Conservation (phyloP, 2,113 vertebrate species). For the Empidonax alnorum region DNA sequence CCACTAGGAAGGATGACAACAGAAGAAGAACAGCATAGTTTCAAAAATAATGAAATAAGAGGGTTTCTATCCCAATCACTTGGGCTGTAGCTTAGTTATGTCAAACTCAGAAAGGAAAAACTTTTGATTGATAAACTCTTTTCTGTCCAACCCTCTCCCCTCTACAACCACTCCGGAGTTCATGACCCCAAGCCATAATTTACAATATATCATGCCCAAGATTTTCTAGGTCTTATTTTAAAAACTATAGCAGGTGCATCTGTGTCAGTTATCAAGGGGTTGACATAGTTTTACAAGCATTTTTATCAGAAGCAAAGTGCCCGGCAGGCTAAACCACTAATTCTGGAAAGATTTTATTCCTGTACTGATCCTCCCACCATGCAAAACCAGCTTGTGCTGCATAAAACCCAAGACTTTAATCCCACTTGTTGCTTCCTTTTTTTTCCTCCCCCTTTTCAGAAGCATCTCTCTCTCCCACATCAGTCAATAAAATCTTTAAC, state of each 20-base stretch:
- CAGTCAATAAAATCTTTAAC: constrained; percentile 83
- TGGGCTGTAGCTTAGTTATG: constrained; percentile 81
- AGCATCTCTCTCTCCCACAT: constrained; percentile 80
- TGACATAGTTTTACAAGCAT: constrained; percentile 81
- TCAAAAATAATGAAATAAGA: constrained; percentile 78
- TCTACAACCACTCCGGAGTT: constrained; percentile 66
- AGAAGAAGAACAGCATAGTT: constrained; percentile 8
- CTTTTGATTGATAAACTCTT: constrained; percentile 76
- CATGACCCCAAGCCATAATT: constrained; percentile 88
- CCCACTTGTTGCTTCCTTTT: constrained; percentile 88
- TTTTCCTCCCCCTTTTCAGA: constrained; percentile 71
- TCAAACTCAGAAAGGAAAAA: constrained; percentile 77
- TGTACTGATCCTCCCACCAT: constrained; percentile 77
- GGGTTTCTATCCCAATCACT: constrained; percentile 73
- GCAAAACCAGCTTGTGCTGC: constrained; percentile 78
- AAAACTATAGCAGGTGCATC: constrained; percentile 82
- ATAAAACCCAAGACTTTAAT: constrained; percentile 82
- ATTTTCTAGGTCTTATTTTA: constrained; percentile 81
- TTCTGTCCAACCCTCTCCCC: constrained; percentile 47
- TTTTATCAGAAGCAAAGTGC: constrained; percentile 79
- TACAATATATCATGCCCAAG: constrained; percentile 77
- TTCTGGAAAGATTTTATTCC: constrained; percentile 81
- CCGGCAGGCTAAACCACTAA: constrained; percentile 72
- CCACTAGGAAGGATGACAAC: not conserved
- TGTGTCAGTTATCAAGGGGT: constrained; percentile 83